These are phyloP conservation scores for Cuculus canorus DNA, from an alignment of 2,797 vertebrate genomes.

Conservation along the genomic window DNA sequence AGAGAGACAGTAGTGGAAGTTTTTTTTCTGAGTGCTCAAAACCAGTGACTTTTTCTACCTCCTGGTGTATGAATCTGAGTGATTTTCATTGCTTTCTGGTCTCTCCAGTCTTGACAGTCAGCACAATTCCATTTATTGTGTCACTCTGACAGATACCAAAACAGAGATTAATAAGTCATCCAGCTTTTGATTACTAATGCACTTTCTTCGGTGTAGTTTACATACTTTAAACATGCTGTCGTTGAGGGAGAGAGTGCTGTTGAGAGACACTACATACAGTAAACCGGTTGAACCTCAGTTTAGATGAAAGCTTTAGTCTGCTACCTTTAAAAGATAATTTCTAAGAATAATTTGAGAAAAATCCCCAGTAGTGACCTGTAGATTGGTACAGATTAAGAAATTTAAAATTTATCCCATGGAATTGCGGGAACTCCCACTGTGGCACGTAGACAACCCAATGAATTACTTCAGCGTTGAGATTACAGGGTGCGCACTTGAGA, in stretches of 20 bases:
- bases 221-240: background rate
- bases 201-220: background rate
- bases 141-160: background rate
- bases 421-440: background rate
- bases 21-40: background rate
- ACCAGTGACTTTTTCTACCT: background rate
- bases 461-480: conserved; percentile 19
- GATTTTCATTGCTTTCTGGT: background rate
- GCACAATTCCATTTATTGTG: background rate
- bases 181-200: background rate
- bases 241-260: background rate
- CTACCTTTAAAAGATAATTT: background rate
- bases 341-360: background rate
- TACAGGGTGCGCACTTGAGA: background rate
- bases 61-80: background rate
- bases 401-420: background rate
- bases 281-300: background rate
- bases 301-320: background rate
- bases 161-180: background rate
- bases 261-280: rapidly evolving
- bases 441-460: background rate
- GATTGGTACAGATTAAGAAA: background rate
- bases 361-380: background rate
- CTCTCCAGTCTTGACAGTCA: background rate
- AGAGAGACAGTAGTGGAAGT: background rate